A percentile compares a stretch with the other conserved stretches of the same genome.
Conservation (phyloP, 35 echinoderm and acorn worm species). For the Apostichopus parvimensis region DNA sequence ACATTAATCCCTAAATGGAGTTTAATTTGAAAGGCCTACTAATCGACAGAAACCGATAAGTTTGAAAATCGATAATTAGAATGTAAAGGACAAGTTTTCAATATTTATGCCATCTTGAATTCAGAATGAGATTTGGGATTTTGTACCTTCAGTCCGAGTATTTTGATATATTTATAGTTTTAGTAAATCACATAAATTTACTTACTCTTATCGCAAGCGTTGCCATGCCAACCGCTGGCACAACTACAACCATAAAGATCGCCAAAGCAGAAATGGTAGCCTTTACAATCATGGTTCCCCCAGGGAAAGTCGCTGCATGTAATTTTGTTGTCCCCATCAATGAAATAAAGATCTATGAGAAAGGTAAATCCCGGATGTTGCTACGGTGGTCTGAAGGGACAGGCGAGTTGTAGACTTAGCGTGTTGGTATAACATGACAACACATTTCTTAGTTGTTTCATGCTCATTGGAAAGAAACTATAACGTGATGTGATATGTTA, state of each 20-base stretch:
- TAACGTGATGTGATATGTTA: background rate
- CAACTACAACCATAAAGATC: conserved; percentile 10
- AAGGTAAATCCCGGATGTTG: background rate
- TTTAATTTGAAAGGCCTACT: too few species aligned
- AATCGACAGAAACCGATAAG: too few species aligned
- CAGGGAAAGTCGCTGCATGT: conserved; percentile 8
- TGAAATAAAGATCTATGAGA: conserved; percentile 22
- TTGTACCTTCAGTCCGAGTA: too few species aligned
- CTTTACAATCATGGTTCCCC: conserved; percentile 13
- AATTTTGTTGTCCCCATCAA: background rate
- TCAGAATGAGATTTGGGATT: too few species aligned
- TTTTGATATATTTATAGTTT: too few species aligned
- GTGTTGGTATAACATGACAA: background rate
- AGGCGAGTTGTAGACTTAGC: too few species aligned
- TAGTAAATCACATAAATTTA: background rate
- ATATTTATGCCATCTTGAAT: too few species aligned
- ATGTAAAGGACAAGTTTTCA: too few species aligned
- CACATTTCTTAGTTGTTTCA: background rate
- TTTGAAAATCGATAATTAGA: too few species aligned
- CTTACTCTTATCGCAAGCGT: conserved; percentile 42
- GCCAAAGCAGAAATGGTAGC: conserved; percentile 28
- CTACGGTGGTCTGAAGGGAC: too few species aligned
- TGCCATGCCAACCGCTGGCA: conserved; percentile 17
- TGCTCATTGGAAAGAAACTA: too few species aligned
- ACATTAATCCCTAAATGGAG: too few species aligned